These are phyloP conservation scores for Chelon labrosus DNA, from an alignment of 2,797 vertebrate species.

Conservation along the genomic window DNA sequence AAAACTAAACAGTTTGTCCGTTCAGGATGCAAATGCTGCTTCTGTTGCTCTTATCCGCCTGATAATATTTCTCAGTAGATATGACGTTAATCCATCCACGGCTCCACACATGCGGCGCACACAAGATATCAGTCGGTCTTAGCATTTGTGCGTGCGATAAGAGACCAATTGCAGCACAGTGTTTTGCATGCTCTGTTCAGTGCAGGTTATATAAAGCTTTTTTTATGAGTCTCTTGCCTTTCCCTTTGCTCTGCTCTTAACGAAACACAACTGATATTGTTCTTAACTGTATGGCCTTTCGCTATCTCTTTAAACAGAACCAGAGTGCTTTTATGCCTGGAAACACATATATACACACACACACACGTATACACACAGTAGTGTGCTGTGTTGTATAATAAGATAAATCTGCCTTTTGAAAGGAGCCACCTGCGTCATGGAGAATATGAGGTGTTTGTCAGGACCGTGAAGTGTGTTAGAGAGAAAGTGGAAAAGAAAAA, in stretches of 20 bases:
- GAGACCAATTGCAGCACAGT: not conserved
- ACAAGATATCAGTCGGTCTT: not conserved
- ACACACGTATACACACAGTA: slow-evolving; percentile 26
- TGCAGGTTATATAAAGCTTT: slow-evolving; percentile 57
- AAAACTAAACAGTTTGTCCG: not conserved
- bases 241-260: slow-evolving; percentile 23
- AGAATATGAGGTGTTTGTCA: slow-evolving; percentile 67
- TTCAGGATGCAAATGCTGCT: not conserved
- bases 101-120: too few species aligned
- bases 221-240: slow-evolving; percentile 46
- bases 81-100: not conserved
- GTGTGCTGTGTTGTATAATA: slow-evolving; percentile 61
- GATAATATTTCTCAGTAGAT: not conserved
- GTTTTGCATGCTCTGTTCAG: slow-evolving; percentile 19
- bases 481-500: slow-evolving; percentile 4
- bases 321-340: slow-evolving; percentile 56
- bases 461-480: slow-evolving; percentile 6
- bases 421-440: slow-evolving; percentile 70
- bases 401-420: slow-evolving; percentile 73
- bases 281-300: slow-evolving; percentile 37
- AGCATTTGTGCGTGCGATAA: not conserved
- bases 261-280: slow-evolving; percentile 63
- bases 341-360: slow-evolving; percentile 39
- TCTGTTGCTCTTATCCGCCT: not conserved
- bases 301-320: slow-evolving; percentile 70